A percentile compares a stretch with the other conserved stretches of the same genome.
These are phyloP conservation scores for Carterocephalus palaemon DNA, from an alignment of 2,888 invertebrate species.

Conservation along the genomic window DNA sequence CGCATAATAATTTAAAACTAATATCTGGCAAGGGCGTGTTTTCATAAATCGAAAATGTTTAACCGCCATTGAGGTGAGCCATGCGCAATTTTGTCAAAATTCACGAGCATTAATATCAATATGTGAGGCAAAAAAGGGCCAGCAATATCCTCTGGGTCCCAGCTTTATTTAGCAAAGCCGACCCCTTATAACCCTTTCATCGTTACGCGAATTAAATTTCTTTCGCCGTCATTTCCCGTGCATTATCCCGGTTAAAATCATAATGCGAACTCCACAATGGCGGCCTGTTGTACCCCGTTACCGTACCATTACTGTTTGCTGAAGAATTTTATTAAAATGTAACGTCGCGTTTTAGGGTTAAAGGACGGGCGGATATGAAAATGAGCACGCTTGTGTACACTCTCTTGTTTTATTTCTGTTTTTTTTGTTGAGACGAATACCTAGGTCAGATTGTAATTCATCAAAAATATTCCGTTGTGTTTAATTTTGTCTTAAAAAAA, in stretches of 20 bases:
- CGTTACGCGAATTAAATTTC: slow-evolving; percentile 78
- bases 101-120: slow-evolving; percentile 77
- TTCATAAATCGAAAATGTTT: slow-evolving; percentile 23
- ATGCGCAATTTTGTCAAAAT: slow-evolving; percentile 72
- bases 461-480: no score
- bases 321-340: slow-evolving; percentile 78
- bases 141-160: slow-evolving; percentile 68
- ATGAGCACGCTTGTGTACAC: slow-evolving; percentile 21
- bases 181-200: slow-evolving; percentile 75
- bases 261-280: slow-evolving; percentile 69
- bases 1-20: slow-evolving; percentile 22
- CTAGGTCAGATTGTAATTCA: no score
- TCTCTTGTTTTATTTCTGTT: slow-evolving; percentile 18
- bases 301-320: slow-evolving; percentile 73
- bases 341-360: slow-evolving; percentile 62
- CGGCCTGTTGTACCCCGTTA: slow-evolving; percentile 61
- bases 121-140: slow-evolving; percentile 73
- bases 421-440: no score
- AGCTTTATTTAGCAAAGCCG: slow-evolving; percentile 73
- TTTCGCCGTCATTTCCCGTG: slow-evolving; percentile 79
- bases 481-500: no score
- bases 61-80: slow-evolving; percentile 21
- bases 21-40: slow-evolving; percentile 17
- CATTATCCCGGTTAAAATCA: slow-evolving; percentile 78
- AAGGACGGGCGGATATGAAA: slow-evolving; percentile 32